Conservation (phyloP, 2,797 vertebrate genomes). For the Thaleichthys pacificus region DNA sequence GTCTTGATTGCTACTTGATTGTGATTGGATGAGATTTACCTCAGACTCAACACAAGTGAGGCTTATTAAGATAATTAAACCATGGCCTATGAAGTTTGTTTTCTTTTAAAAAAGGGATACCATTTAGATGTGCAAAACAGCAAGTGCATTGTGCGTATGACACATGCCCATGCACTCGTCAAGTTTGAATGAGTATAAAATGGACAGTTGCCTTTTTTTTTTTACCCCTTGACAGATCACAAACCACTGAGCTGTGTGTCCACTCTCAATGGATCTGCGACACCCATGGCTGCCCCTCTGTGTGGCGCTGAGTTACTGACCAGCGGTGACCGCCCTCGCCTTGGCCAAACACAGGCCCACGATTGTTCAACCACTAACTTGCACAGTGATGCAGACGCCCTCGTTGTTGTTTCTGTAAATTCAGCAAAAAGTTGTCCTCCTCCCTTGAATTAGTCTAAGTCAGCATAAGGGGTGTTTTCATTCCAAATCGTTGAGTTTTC, state of each 20-base stretch:
- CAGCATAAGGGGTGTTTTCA: neutral
- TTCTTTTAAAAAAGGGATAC: neutral
- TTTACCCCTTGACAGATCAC: slow-evolving; percentile 5
- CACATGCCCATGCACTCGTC: neutral
- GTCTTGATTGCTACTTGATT: neutral
- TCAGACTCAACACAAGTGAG: neutral
- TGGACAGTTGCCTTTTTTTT: neutral
- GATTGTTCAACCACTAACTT: slow-evolving; percentile 49
- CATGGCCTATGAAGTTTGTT: neutral
- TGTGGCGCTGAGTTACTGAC: slow-evolving; percentile 36
- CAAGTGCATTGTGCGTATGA: neutral
- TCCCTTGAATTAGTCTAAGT: slow-evolving; percentile 11
- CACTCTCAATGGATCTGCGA: slow-evolving; percentile 18
- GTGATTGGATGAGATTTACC: neutral
- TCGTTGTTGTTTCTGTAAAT: slow-evolving; percentile 52
- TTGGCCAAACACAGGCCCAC: slow-evolving; percentile 49
- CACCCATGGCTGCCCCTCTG: slow-evolving; percentile 28
- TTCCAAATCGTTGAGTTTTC: neutral
- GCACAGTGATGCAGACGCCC: slow-evolving; percentile 38
- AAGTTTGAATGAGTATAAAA: neutral
- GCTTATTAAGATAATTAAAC: neutral
- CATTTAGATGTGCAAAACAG: too few species aligned
- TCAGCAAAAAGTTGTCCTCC: neutral
- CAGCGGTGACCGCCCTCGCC: slow-evolving; percentile 31
- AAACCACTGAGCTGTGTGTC: slow-evolving; percentile 10